Base-by-base conservation (phyloP, 1,140 invertebrate species). In the Ylistrum balloti region DNA sequence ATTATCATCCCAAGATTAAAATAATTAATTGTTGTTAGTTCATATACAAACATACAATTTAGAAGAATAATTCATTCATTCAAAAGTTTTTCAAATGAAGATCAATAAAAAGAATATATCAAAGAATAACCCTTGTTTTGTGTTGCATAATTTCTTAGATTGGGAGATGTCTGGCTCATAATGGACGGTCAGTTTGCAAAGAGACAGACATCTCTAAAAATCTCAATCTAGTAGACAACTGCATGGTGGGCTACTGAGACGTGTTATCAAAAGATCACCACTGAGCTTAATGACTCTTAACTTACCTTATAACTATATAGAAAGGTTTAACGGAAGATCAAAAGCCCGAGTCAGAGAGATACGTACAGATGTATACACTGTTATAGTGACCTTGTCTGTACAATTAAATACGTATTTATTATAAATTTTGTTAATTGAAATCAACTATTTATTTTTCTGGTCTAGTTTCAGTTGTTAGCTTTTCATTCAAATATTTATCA, bases 361-460 rank as follows among this genome's bases (percentile, higher is more conserved):
- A 74, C 22, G 5, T 28, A 74, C n/a, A n/a, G n/a, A n/a, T n/a
- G n/a, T 74, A 74, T n/a, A 74, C n/a, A n/a, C n/a, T n/a, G n/a
- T n/a, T n/a, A n/a, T n/a, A 28, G 5, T 74, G 56, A 5, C 56
- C 56, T 74, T 74, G 56, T 74, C 56, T 5, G 56, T 74, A n/a
- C 56, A 74, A 74, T 74, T 74, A 74, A 28, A 28, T 74, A 74
- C 9, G 56, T 74, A 74, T 74, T 74, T 74, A 74, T 74, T n/a
- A 74, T 74, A 11, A 7, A 5, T n/a, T 74, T 28, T 74, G 20
- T 74, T 74, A 74, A 74, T 74, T 74, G 56, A 74, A 74, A 74
- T 74, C 56, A 74, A 74, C 56, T 74, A 28, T 74, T 74, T 74
- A 74, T 74, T 74, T 74, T 74, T n/a, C n/a, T 74, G 2, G 56